Evolutionary conservation across 2,888 invertebrate genomes (phyloP).

Genomic region (Metellina segmentata): DNA sequence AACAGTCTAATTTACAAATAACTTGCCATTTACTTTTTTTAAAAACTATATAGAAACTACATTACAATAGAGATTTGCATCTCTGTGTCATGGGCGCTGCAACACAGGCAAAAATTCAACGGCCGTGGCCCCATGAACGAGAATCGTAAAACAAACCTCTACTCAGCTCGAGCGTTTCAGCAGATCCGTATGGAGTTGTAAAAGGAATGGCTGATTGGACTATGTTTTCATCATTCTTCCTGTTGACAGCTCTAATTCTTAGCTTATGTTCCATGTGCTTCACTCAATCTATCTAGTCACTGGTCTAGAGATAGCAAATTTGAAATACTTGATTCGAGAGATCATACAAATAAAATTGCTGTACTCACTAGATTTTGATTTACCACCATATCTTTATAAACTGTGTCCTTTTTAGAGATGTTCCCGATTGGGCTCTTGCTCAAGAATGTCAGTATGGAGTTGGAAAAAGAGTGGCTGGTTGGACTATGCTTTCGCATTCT

Average conservation of each 20-base stretch:
- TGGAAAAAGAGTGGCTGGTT: conserved; percentile 61
- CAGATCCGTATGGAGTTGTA: no score
- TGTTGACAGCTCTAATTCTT: conserved; percentile 5
- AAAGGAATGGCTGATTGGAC: conserved; percentile 39
- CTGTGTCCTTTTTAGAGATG: conserved; percentile 8
- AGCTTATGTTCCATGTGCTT: conserved; percentile 30
- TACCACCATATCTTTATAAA: background rate
- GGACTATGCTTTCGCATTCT: background rate
- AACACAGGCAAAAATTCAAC: no score
- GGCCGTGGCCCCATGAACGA: no score
- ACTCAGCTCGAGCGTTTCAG: no score
- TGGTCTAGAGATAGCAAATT: background rate
- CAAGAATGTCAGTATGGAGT: conserved; percentile 57
- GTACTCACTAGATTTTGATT: background rate
- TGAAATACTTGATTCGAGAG: background rate
- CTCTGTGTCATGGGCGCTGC: no score
- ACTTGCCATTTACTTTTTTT: no score
- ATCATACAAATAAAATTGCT: background rate
- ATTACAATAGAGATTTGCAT: no score
- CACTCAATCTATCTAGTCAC: background rate
- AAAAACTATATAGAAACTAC: no score
- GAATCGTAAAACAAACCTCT: no score
- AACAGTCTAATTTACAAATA: no score
- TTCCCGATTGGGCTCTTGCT: conserved; percentile 27
- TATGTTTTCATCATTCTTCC: background rate